Evolutionary conservation across 2,113 vertebrate genomes (phyloP).

Genomic region (Nycticebus coucang): DNA sequence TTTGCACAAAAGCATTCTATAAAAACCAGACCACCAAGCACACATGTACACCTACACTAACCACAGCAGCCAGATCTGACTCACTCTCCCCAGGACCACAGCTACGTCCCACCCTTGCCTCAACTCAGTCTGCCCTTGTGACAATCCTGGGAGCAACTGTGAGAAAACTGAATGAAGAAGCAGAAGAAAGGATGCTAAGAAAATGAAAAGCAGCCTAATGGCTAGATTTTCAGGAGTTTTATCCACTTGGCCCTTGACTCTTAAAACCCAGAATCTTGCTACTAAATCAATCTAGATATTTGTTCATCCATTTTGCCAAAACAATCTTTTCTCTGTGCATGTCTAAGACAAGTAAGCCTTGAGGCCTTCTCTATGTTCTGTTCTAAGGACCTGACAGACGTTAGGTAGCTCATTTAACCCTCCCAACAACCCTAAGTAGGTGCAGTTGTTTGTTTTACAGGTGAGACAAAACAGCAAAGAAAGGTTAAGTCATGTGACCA

Average conservation of each 20-base stretch:
- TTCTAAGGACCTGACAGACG: neutral
- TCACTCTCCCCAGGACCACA: neutral
- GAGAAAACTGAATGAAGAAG: neutral
- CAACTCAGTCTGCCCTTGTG: neutral
- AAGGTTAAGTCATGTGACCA: neutral
- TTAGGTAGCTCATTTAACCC: neutral
- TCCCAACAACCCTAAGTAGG: neutral
- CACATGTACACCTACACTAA: neutral
- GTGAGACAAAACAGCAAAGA: neutral
- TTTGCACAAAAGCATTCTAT: neutral
- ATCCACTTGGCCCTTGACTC: neutral
- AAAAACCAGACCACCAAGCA: neutral
- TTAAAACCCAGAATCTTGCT: neutral
- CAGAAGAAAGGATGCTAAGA: neutral
- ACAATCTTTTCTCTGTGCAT: neutral
- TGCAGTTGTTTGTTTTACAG: neutral
- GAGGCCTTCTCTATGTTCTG: neutral
- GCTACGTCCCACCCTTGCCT: neutral
- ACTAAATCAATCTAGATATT: neutral
- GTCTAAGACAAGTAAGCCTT: conserved; percentile 6
- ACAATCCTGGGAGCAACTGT: neutral
- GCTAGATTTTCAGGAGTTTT: neutral
- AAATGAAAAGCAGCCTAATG: neutral
- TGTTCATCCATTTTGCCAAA: neutral
- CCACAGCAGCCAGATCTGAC: neutral